Evolutionary conservation across 2,797 vertebrate species (phyloP), one percentile per base, ranked within the genome.

Genomic region (Babyrousa celebensis): DNA sequence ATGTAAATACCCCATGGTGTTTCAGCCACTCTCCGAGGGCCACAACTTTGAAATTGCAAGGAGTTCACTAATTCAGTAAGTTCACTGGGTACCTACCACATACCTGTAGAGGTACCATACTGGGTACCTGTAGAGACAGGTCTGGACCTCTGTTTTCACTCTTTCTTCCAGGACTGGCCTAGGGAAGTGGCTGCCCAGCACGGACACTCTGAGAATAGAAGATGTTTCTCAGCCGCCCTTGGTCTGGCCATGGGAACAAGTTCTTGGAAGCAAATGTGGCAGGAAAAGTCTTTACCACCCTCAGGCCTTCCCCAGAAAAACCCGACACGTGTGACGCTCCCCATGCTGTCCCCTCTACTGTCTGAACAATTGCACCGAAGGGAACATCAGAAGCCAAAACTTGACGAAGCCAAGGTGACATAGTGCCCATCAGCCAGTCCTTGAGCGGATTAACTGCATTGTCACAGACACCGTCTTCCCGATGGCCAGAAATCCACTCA

Each of bases 351-450:
- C 3, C 56, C 3, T 20, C 56, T 82, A 27, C 11, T 12, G 54
- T 25, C 36, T 48, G 2, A 10, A 16, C 1, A 3, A 0, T 25
- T 14, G 1, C 12, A 17, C 25, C 18, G 1, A 3, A 15, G 36
- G 15, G 10, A 23, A 27, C 0, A 12, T 3, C 32, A 36, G 40
- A 48, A 32, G 63, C 36, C 29, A 14, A 18, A 16, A 15, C 43
- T 27, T 67, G 18, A 78, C 17, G 16, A 29, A n/a, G 16, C 9
- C 12, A 48, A 56, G 62, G 5, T 11, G 32, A 10, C 12, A 29
- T 32, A 60, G 27, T 4, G 10, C 21, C 36, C 6, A 1, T 25
- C 1, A 11, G 21, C 15, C 29, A 29, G 36, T 32, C 10, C 43
- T 6, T 48, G 17, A 27, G 52, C 43, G 27, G 62, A 15, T 23